Conservation (phyloP, 2,797 vertebrate species). For the Gambusia yucatana region DNA sequence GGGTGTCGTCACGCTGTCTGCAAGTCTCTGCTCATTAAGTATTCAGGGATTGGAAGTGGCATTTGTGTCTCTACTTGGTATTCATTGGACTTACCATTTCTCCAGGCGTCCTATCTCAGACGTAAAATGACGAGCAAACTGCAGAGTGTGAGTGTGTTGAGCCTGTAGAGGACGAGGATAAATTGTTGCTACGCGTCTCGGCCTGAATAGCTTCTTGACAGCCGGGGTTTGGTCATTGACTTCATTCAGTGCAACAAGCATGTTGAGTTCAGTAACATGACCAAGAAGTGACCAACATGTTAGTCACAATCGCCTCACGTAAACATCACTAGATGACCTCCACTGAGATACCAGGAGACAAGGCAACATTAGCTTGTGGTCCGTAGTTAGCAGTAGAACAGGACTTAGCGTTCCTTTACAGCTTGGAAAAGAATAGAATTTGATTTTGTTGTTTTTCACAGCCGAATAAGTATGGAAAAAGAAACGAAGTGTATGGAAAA, state of each 20-base stretch:
- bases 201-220: neutral
- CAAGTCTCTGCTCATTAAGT: conserved; percentile 47
- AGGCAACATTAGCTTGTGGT: neutral
- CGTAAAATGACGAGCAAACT: conserved; percentile 11
- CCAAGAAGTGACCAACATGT: neutral
- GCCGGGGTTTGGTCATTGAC: neutral
- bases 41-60: conserved; percentile 44
- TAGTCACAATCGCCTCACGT: neutral
- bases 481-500: neutral
- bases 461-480: neutral
- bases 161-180: neutral
- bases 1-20: conserved; percentile 46
- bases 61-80: conserved; percentile 40
- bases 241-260: neutral
- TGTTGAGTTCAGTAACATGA: neutral
- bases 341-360: neutral
- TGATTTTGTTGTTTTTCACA: neutral
- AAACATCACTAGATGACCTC: neutral
- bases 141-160: neutral
- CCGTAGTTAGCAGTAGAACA: neutral
- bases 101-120: conserved; percentile 35
- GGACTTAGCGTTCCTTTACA: neutral
- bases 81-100: conserved; percentile 34
- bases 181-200: neutral
- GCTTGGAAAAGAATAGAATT: neutral